A percentile compares a stretch with the other conserved stretches of the same genome.
phyloP scores from a whole-genome alignment of 2,888 invertebrate genomes.

The Chalcosyrphus nemorum region DNA sequence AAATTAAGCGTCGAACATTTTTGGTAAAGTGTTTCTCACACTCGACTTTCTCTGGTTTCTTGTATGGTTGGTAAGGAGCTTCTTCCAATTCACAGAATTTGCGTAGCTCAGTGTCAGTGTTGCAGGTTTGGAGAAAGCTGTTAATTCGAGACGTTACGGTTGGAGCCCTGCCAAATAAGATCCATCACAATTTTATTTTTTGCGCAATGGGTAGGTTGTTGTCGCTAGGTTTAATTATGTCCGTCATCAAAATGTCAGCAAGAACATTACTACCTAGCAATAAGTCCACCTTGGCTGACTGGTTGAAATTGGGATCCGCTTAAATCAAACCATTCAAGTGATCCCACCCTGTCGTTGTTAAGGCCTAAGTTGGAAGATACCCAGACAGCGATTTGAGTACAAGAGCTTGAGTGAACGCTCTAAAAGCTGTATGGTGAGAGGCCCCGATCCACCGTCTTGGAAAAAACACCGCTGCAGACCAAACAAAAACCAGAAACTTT shows the following conservation, averaged over 20 bases:
- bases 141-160: not conserved
- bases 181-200: not conserved
- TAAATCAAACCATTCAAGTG: constrained; percentile 8
- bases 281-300: constrained; percentile 6
- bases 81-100: constrained; percentile 19
- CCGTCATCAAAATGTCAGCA: constrained; percentile 15
- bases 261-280: not conserved
- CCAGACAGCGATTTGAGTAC: constrained; percentile 29
- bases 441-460: too few species aligned
- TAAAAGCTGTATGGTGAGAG: constrained; percentile 7
- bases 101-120: not conserved
- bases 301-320: not conserved
- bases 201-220: not conserved
- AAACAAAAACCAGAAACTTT: too few species aligned
- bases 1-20: not conserved
- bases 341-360: constrained; percentile 2
- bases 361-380: not conserved
- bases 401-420: constrained; percentile 23
- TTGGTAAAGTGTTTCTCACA: constrained; percentile 17
- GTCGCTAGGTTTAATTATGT: not conserved
- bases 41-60: not conserved
- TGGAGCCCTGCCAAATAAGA: constrained; percentile 4
- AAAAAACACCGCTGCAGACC: too few species aligned
- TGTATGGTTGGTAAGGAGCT: not conserved
- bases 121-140: not conserved